phyloP scores from a whole-genome alignment of 2,113 vertebrate species.

The Procavia capensis region DNA sequence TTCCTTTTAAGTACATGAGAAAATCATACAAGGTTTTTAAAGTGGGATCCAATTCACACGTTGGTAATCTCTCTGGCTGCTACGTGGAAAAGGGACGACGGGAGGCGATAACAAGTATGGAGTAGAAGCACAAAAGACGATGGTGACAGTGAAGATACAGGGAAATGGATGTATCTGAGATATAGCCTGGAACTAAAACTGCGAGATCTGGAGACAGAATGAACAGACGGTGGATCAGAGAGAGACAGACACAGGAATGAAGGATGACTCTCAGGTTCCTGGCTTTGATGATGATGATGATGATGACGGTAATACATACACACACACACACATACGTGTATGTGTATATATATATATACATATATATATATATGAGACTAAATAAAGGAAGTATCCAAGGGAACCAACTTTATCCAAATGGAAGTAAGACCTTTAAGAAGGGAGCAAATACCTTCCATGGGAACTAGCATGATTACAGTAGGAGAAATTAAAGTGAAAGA shows the following conservation, averaged over 20 bases:
- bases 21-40: slow-evolving; percentile 38
- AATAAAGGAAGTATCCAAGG: slow-evolving; percentile 38
- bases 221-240: not conserved
- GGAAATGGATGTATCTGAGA: not conserved
- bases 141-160: not conserved
- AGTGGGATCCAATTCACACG: not conserved
- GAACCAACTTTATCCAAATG: slow-evolving; percentile 10
- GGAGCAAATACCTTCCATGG: slow-evolving; percentile 5
- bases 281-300: not conserved
- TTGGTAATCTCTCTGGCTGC: slow-evolving; percentile 19
- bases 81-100: not conserved
- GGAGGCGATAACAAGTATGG: not conserved
- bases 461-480: not conserved
- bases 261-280: not conserved
- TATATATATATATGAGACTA: not conserved
- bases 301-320: too few species aligned
- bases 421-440: slow-evolving; percentile 56
- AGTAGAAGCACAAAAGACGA: not conserved
- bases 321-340: too few species aligned
- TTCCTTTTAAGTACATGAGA: slow-evolving; percentile 19
- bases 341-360: too few species aligned
- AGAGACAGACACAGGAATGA: slow-evolving; percentile 32
- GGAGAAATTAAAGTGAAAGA: slow-evolving; percentile 47
- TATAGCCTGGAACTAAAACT: not conserved
- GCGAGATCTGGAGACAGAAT: not conserved